phyloP scores from a whole-genome alignment of 1,140 invertebrate species.

The Zophobas morio region DNA sequence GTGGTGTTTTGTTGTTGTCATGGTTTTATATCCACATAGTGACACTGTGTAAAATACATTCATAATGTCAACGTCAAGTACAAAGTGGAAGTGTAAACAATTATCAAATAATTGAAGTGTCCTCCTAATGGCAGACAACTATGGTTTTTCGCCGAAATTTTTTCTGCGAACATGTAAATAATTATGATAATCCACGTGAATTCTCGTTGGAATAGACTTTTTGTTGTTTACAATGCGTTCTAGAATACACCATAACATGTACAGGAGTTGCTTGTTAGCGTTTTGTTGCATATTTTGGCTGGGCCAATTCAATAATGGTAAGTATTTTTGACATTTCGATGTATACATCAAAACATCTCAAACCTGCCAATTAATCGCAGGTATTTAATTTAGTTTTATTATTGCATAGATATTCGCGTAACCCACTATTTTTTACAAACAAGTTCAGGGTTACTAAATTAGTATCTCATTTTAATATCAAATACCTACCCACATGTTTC shows the following conservation, averaged over 20 bases:
- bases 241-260: slow-evolving; percentile 51
- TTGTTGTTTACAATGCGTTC: slow-evolving; percentile 37
- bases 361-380: neutral
- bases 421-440: slow-evolving; percentile 41
- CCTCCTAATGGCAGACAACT: slow-evolving; percentile 52
- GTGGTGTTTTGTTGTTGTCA: slow-evolving; percentile 20
- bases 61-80: slow-evolving; percentile 44
- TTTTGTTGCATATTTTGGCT: slow-evolving; percentile 57
- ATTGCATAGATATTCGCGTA: slow-evolving; percentile 14
- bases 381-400: slow-evolving; percentile 3
- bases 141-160: slow-evolving; percentile 43
- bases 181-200: slow-evolving; percentile 52
- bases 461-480: slow-evolving; percentile 20
- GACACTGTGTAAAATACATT: neutral
- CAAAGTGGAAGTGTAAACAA: slow-evolving; percentile 48
- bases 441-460: slow-evolving; percentile 52
- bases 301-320: slow-evolving; percentile 58
- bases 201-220: slow-evolving; percentile 48
- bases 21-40: slow-evolving; percentile 8
- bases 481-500: slow-evolving; percentile 7
- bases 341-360: slow-evolving; percentile 4
- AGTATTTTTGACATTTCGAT: slow-evolving; percentile 44
- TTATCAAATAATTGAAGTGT: slow-evolving; percentile 50
- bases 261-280: slow-evolving; percentile 47
- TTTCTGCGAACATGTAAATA: slow-evolving; percentile 56